These are phyloP conservation scores for Pristionchus exspectatus DNA, from an alignment of 2,888 invertebrate species.

Conservation along the genomic window DNA sequence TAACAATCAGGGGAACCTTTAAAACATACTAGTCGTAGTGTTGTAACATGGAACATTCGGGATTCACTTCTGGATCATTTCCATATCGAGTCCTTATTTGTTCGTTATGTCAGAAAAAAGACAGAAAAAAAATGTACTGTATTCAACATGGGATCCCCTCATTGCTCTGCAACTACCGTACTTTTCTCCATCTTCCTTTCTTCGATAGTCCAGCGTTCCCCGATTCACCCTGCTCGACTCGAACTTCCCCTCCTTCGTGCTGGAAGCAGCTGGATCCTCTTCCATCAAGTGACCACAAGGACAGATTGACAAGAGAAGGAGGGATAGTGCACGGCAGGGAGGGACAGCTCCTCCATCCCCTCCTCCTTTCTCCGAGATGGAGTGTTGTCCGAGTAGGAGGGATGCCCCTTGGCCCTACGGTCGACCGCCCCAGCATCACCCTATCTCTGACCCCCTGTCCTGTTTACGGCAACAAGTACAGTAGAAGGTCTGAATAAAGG, in stretches of 20 bases:
- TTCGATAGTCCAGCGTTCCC: too few relatives aligned
- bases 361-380: constrained; percentile 3
- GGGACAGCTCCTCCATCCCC: neutral
- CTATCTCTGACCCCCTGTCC: constrained; percentile 28
- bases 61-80: too few relatives aligned
- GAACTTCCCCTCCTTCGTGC: neutral
- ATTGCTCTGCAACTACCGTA: too few relatives aligned
- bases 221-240: neutral
- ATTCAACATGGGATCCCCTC: too few relatives aligned
- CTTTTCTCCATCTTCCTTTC: neutral
- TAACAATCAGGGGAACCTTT: too few relatives aligned
- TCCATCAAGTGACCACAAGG: neutral
- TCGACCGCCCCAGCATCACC: constrained; percentile 27
- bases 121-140: too few relatives aligned
- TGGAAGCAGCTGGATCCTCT: neutral
- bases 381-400: constrained; percentile 37
- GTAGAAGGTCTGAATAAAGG: neutral
- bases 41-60: too few relatives aligned
- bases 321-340: neutral
- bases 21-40: too few relatives aligned
- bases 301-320: neutral
- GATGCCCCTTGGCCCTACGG: neutral
- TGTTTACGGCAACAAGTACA: constrained; percentile 39
- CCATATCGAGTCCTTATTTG: too few relatives aligned
- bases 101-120: too few relatives aligned